Conservation (phyloP, 2,888 invertebrate species). For the Eutolmus rufibarbis region DNA sequence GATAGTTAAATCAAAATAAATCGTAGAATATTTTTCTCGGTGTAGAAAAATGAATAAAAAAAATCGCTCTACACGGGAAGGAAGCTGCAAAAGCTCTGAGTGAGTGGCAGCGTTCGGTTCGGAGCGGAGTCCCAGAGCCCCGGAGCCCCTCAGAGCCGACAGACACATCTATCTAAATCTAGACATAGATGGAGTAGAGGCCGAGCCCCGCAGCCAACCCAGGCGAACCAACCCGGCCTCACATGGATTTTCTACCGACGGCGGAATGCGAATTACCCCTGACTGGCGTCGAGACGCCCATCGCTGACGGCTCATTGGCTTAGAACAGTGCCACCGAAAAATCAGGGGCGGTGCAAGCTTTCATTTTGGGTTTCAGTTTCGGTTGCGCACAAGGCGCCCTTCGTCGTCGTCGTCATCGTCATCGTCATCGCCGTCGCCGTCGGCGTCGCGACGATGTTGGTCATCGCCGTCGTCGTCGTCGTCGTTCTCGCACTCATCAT, state of each 20-base stretch:
- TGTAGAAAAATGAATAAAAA: no score
- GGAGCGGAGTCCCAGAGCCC: not conserved
- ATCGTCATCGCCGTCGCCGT: not conserved
- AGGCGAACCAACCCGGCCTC: not conserved
- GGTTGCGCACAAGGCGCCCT: slow-evolving; percentile 26
- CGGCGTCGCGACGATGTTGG: not conserved
- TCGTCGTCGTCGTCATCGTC: not conserved
- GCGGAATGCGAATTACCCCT: not conserved
- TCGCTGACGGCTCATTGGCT: slow-evolving; percentile 45
- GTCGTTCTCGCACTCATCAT: not conserved
- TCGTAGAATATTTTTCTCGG: no score
- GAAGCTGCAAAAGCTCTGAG: not conserved
- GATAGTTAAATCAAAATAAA: no score
- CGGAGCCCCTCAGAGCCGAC: not conserved
- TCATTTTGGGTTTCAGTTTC: slow-evolving; percentile 32
- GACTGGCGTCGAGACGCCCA: slow-evolving; percentile 42
- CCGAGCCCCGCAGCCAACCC: not conserved
- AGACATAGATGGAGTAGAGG: not conserved
- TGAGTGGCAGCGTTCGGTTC: not conserved
- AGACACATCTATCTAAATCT: not conserved
- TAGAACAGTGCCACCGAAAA: slow-evolving; percentile 31
- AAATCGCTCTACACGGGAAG: not conserved
- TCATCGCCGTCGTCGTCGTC: not conserved
- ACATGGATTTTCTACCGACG: not conserved
- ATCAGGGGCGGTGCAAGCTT: slow-evolving; percentile 42